Base-by-base conservation (phyloP, 1,140 invertebrate species). In the Aphaenogaster ashmeadi region DNA sequence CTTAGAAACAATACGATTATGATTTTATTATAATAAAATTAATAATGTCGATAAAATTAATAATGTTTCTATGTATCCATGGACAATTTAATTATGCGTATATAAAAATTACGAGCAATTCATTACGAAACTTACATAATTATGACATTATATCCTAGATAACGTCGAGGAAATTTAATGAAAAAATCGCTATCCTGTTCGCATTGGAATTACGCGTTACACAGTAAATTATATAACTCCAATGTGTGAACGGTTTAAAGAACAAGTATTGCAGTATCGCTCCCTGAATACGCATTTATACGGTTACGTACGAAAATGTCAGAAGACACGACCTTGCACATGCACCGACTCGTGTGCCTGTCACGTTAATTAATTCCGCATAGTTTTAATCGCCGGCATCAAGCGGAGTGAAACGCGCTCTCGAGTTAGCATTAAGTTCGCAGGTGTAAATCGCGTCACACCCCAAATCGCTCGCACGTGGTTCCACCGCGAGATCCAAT, bases 321-420 rank as follows among this genome's bases (percentile, higher is more conserved):
- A 52, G 36, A 21, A 69, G 47, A 52, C n/a, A 8, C 33, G 27
- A 36, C 58, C 36, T 78, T 27, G 44, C 44, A 21, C 60, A n/a
- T 27, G 13, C 33, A 15, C 60, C 13, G 47, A 54, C 64, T 15
- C 5, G 27, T 4, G 27, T 4, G 15, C 36, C 27, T 36, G 13
- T 62, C 56, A n/a, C 15, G 41, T 33, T 47, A 74, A 74, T 74
- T 18, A 83, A 74, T 83, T 47, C 27, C 80, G 41, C 80, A 52
- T 36, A 58, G 54, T 74, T 83, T 60, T 47, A 74, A 83, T 74
- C n/a, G 18, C 11, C 67, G n/a, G 6, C 38, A 21, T 58, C 15
- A 56, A 71, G 18, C 66, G n/a, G 15, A 83, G 66, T 72, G 79
- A 81, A 71, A 81, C 79, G n/a, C 44, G 18, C 44, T 50, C n/a